phyloP scores from a whole-genome alignment of 2,113 vertebrate genomes.

The Eolophus roseicapilla region DNA sequence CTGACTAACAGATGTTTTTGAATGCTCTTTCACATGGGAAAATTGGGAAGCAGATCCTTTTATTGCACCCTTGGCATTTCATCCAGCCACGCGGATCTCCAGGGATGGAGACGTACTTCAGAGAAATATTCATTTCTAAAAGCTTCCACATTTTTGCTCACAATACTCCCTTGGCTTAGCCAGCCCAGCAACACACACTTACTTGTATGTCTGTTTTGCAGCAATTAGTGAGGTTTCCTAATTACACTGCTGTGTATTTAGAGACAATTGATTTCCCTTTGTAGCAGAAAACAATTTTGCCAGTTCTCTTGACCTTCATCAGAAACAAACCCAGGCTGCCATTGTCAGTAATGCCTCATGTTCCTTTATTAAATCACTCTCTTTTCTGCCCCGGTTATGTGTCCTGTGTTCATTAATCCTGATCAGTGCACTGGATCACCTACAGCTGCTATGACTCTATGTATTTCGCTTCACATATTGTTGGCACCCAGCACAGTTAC shows the following conservation, averaged over 20 bases:
- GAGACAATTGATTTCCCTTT: slow-evolving; percentile 20
- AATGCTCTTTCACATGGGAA: slow-evolving; percentile 34
- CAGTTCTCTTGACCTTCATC: background rate
- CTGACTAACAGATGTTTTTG: slow-evolving; percentile 38
- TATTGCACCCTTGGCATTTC: background rate
- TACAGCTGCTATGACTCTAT: background rate
- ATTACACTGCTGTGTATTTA: background rate
- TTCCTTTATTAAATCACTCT: background rate
- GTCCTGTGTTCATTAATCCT: background rate
- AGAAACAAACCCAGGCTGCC: background rate
- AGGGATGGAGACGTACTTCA: slow-evolving; percentile 21
- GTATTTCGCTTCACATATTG: background rate
- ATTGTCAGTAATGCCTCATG: background rate
- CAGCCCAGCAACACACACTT: fast-evolving
- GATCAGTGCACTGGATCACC: background rate
- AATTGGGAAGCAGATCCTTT: background rate
- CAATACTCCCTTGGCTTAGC: background rate
- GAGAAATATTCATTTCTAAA: slow-evolving; percentile 36
- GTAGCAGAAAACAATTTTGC: slow-evolving; percentile 22
- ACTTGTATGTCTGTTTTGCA: background rate
- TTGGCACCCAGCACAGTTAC: background rate
- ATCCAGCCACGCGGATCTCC: background rate
- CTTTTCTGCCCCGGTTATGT: background rate
- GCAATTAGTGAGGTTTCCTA: slow-evolving; percentile 17
- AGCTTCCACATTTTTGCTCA: background rate